Conservation (phyloP, 2,797 vertebrate genomes). For the Bovichtus variegatus region DNA sequence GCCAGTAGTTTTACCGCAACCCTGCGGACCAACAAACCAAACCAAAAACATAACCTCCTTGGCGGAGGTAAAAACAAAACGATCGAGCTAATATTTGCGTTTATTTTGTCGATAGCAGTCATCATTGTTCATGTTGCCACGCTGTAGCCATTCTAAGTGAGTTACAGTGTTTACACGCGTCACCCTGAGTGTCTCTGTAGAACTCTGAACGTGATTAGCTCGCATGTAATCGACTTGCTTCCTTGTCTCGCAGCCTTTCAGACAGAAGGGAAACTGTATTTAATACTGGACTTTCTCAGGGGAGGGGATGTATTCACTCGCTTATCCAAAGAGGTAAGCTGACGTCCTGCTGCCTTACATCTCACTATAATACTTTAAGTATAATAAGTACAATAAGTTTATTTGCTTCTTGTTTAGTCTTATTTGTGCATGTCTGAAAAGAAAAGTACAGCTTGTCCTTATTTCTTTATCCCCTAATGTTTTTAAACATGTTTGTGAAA, state of each 20-base stretch:
- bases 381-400: not conserved
- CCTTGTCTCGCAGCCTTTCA: slow-evolving; percentile 91
- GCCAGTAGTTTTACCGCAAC: too few relatives aligned
- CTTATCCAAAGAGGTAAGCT: slow-evolving; percentile 99
- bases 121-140: not conserved
- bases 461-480: not conserved
- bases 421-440: slow-evolving; percentile 6
- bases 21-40: too few relatives aligned
- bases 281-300: slow-evolving; percentile 99
- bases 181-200: slow-evolving; percentile 5
- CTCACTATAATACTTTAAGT: not conserved
- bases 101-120: not conserved
- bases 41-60: too few relatives aligned
- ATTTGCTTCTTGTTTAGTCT: slow-evolving; percentile 4
- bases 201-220: not conserved
- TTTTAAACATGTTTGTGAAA: slow-evolving; percentile 43
- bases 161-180: slow-evolving; percentile 1
- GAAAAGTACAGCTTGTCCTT: slow-evolving; percentile 5
- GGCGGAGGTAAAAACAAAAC: not conserved
- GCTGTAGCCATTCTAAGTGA: not conserved
- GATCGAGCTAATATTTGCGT: not conserved
- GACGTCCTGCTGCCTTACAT: slow-evolving; percentile 43
- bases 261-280: slow-evolving; percentile 99
- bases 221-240: slow-evolving; percentile 20
- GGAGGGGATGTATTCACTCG: slow-evolving; percentile 99